phyloP scores from a whole-genome alignment of 2,113 vertebrate species.

The Lepisosteus oculatus region DNA sequence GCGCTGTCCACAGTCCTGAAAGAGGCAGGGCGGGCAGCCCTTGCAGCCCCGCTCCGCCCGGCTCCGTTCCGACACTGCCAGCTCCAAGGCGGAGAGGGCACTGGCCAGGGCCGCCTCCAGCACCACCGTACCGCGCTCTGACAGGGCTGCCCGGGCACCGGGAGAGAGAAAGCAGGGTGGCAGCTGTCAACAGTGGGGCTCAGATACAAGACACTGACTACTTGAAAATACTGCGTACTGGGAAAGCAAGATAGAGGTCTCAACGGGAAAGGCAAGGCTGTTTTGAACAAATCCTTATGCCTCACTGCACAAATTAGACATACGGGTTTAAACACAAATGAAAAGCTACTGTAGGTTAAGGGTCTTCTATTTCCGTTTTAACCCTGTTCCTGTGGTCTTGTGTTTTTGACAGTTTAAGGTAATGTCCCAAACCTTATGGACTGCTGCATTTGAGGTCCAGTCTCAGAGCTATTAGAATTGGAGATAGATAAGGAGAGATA shows the following conservation, averaged over 20 bases:
- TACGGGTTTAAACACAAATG: not conserved
- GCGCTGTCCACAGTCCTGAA: conserved; percentile 72
- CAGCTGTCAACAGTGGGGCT: not conserved
- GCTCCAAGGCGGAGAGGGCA: conserved; percentile 71
- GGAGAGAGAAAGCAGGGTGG: not conserved
- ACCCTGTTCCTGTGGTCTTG: not conserved
- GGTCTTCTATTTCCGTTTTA: too few relatives aligned
- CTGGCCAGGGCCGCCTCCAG: conserved; percentile 75
- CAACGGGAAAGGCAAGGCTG: too few relatives aligned
- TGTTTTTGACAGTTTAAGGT: too few relatives aligned
- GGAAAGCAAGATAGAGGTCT: not conserved
- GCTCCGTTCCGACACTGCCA: conserved; percentile 58
- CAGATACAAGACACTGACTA: not conserved
- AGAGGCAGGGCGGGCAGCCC: conserved; percentile 74
- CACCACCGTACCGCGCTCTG: conserved; percentile 78
- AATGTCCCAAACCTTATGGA: too few relatives aligned
- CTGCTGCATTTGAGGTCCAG: too few relatives aligned
- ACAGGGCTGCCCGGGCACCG: conserved; percentile 60
- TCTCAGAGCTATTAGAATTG: too few relatives aligned
- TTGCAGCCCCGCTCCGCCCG: conserved; percentile 54
- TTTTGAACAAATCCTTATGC: too few relatives aligned
- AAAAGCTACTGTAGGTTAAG: not conserved
- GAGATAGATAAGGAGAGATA: not conserved
- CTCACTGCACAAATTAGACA: too few relatives aligned
- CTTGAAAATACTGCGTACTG: not conserved